These are phyloP conservation scores for Elysia crispata DNA, from an alignment of 2,888 invertebrate genomes.

Conservation along the genomic window DNA sequence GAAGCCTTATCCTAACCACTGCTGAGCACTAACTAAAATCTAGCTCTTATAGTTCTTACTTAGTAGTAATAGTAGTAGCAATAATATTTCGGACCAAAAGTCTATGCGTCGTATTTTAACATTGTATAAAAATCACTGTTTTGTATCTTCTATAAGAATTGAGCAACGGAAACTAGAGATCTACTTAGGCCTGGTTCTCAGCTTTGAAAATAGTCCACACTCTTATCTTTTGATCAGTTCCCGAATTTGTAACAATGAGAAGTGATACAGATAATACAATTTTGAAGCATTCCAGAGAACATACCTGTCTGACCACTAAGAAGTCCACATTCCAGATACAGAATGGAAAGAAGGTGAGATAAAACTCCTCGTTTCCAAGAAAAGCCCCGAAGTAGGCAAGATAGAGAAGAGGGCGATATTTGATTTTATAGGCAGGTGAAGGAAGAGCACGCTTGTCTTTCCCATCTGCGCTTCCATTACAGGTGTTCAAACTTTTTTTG, in stretches of 20 bases:
- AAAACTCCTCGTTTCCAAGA: slow-evolving; percentile 66
- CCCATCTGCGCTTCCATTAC: background rate
- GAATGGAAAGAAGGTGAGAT: slow-evolving; percentile 58
- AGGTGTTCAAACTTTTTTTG: background rate
- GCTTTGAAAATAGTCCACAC: too few species aligned
- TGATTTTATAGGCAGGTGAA: slow-evolving; percentile 46
- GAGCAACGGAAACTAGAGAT: too few species aligned
- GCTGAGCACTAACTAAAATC: too few species aligned
- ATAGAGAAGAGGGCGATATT: slow-evolving; percentile 58
- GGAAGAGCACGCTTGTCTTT: background rate
- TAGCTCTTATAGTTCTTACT: too few species aligned
- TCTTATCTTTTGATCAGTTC: too few species aligned
- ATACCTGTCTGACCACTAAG: slow-evolving; percentile 55
- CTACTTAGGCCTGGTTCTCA: too few species aligned
- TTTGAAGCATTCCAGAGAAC: background rate
- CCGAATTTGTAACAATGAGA: background rate
- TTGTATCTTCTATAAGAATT: too few species aligned
- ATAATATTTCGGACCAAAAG: too few species aligned
- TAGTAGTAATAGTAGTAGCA: too few species aligned
- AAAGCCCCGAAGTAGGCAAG: slow-evolving; percentile 62
- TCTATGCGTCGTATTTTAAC: too few species aligned
- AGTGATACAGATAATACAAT: background rate
- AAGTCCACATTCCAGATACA: slow-evolving; percentile 65
- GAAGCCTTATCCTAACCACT: too few species aligned
- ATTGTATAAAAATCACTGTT: too few species aligned